Evolutionary conservation across 2,888 invertebrate species (phyloP).

Genomic region (Aleiodes testaceus): DNA sequence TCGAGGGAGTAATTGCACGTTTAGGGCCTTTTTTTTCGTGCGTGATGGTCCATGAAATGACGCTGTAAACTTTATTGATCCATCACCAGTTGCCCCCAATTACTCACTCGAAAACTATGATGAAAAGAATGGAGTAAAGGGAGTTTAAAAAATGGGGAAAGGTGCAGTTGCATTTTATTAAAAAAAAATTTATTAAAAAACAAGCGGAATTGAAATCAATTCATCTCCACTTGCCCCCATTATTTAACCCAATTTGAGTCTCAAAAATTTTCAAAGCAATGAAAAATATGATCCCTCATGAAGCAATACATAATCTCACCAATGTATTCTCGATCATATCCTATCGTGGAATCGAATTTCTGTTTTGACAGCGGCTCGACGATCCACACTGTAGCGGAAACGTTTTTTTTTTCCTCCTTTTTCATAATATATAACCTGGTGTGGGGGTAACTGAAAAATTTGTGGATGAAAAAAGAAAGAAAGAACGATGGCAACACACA

Average conservation of each 20-base stretch:
- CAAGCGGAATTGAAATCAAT: too few species aligned
- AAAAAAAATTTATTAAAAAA: too few species aligned
- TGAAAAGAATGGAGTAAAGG: conserved; percentile 29
- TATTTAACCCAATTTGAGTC: too few species aligned
- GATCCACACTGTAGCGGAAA: conserved; percentile 58
- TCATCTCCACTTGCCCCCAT: too few species aligned
- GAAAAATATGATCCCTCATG: conserved; percentile 23
- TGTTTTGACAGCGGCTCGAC: conserved; percentile 71
- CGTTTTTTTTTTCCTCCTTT: conserved; percentile 3
- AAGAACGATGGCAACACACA: conserved; percentile 26
- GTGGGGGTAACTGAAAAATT: conserved; percentile 32
- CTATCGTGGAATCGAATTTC: conserved; percentile 64
- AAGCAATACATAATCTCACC: conserved; percentile 25
- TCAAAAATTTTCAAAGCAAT: conserved; percentile 4
- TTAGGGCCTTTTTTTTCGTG: neutral
- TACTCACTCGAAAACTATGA: conserved; percentile 32
- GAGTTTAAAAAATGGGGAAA: neutral
- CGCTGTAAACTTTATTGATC: conserved; percentile 47
- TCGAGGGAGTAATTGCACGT: too few species aligned
- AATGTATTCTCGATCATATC: conserved; percentile 33
- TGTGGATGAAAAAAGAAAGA: neutral
- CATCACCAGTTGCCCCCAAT: conserved; percentile 46
- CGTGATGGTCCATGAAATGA: conserved; percentile 37
- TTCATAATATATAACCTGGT: neutral
- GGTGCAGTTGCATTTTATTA: too few species aligned